Base-by-base conservation (phyloP, 2,888 invertebrate genomes). In the Polydrusus cervinus region DNA sequence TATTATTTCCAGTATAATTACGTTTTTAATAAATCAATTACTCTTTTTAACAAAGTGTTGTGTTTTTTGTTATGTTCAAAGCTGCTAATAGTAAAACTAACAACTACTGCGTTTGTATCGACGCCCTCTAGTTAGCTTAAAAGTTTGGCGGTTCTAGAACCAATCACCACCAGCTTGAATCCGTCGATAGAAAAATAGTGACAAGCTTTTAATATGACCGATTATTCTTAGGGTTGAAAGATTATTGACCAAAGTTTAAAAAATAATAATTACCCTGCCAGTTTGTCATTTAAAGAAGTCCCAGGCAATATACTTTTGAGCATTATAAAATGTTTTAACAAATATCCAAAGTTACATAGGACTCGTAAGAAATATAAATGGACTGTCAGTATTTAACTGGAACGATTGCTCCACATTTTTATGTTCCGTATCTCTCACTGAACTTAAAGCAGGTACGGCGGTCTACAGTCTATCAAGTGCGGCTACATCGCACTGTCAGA, bases 301-400 rank as follows among this genome's bases (percentile, higher is more conserved):
- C 81, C 73, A 80, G 79, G 78, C 75, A 77, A 78, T 81, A 81
- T 82, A 81, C 83, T 82, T 81, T 86, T 86, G 86, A 86, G 86
- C 86, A 86, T 85, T 86, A 85, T 83, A 85, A 86, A 83, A 84
- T 82, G 47, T 51, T 82, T 85, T 85, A 84, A 86, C 86, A 86
- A 86, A 86, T 85, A 85, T 85, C 84, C 84, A 84, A 85, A 86
- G 84, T 82, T 84, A 84, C 81, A 81, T 85, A 84, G 84, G 84
- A 86, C 83, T 85, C 83, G 84, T 84, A 75, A 67, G 84, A 80
- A 83, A 82, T 83, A 84, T 81, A 43, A 11, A 85, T 85, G 85
- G 85, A 85, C 85, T 85, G 85, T 85, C 85, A 86, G 85, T 85
- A 84, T 84, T 78, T 79, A 78, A 77, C 64, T 76, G 69, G 77